These are phyloP conservation scores for Drosophila tani DNA, from an alignment of 1,140 invertebrate genomes.

Conservation along the genomic window DNA sequence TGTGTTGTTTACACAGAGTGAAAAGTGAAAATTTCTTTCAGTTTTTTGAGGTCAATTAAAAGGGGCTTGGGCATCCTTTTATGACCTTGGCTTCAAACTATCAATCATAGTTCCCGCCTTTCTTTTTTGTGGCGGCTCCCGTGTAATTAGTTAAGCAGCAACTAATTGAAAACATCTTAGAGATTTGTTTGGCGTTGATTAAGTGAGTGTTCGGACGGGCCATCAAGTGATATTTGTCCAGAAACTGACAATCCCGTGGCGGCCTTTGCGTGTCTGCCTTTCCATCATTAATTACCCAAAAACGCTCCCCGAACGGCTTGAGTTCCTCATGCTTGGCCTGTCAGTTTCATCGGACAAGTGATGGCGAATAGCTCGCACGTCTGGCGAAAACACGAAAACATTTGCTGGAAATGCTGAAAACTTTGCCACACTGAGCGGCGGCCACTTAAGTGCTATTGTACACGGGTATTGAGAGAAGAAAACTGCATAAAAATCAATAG, in stretches of 20 bases:
- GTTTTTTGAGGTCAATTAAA: slow-evolving; percentile 54
- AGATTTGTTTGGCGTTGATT: slow-evolving; percentile 70
- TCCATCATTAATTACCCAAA: slow-evolving; percentile 70
- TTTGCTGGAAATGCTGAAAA: slow-evolving; percentile 49
- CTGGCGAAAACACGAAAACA: slow-evolving; percentile 51
- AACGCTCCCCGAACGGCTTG: slow-evolving; percentile 31
- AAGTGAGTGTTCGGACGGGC: slow-evolving; percentile 60
- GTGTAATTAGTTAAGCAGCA: slow-evolving; percentile 72
- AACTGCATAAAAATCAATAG: slow-evolving; percentile 64
- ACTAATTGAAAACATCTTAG: slow-evolving; percentile 75
- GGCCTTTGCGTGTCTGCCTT: slow-evolving; percentile 18
- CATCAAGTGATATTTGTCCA: slow-evolving; percentile 69
- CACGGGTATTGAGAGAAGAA: slow-evolving; percentile 12
- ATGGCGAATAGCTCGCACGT: slow-evolving; percentile 4
- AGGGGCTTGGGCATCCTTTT: not conserved
- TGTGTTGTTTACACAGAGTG: slow-evolving; percentile 33
- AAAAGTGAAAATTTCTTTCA: slow-evolving; percentile 16
- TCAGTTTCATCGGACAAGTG: slow-evolving; percentile 47
- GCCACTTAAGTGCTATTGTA: slow-evolving; percentile 57
- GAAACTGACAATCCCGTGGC: slow-evolving; percentile 62
- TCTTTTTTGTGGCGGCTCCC: slow-evolving; percentile 21
- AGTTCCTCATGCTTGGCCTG: slow-evolving; percentile 31
- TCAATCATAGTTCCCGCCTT: slow-evolving; percentile 50
- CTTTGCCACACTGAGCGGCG: slow-evolving; percentile 23
- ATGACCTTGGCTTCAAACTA: not conserved